A percentile compares a stretch with the other conserved stretches of the same genome.
These are phyloP conservation scores for Arctopsyche grandis DNA, from an alignment of 1,140 invertebrate genomes.

Conservation along the genomic window DNA sequence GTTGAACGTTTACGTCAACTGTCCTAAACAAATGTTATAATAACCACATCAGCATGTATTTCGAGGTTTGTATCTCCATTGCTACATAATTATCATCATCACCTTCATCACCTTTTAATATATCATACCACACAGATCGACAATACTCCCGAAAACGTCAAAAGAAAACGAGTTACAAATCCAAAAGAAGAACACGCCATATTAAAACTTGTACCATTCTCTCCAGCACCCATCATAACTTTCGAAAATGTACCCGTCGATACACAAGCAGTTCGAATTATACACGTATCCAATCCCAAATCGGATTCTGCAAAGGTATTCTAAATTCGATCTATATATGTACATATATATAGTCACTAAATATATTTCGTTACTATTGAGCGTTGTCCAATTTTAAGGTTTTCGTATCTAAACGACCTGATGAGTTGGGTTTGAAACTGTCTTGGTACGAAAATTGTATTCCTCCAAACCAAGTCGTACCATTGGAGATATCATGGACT, in stretches of 20 bases:
- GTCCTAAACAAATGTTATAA: no score
- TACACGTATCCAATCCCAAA: conserved; percentile 70
- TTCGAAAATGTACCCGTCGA: conserved; percentile 73
- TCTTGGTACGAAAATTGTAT: conserved; percentile 65
- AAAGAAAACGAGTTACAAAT: conserved; percentile 56
- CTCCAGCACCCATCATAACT: conserved; percentile 68
- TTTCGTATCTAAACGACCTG: conserved; percentile 67
- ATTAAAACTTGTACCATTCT: conserved; percentile 71
- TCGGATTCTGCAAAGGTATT: conserved; percentile 68
- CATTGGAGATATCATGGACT: conserved; percentile 70
- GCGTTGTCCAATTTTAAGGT: no score
- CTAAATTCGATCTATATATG: neutral
- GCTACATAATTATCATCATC: no score
- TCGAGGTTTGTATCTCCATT: no score
- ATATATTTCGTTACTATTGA: neutral
- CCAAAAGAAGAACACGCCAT: conserved; percentile 60
- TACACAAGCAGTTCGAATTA: conserved; percentile 62
- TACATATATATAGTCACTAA: neutral
- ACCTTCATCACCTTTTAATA: no score
- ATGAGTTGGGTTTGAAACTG: conserved; percentile 68
- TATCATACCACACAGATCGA: no score
- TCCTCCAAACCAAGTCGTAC: conserved; percentile 61
- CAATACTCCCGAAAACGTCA: conserved; percentile 62
- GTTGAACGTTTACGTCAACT: no score
- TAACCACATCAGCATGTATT: no score